These are phyloP conservation scores for Gobionotothen gibberifrons DNA, from an alignment of 2,797 vertebrate genomes.

Conservation along the genomic window DNA sequence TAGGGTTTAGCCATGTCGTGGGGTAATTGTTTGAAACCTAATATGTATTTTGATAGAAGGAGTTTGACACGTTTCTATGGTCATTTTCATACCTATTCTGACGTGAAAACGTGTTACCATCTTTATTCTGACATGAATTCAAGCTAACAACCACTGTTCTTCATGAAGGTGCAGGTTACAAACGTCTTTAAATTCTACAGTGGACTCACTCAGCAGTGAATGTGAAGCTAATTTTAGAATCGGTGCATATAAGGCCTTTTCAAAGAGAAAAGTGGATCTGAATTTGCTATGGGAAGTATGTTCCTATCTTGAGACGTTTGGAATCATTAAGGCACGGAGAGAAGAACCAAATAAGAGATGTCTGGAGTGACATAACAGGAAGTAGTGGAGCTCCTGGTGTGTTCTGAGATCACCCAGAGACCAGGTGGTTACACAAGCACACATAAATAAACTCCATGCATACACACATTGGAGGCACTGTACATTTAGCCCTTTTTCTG, in stretches of 20 bases:
- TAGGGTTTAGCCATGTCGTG: background rate
- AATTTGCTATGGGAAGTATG: background rate
- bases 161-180: background rate
- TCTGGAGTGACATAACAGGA: background rate
- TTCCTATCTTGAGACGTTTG: background rate
- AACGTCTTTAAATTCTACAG: no score
- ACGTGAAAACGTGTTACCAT: no score
- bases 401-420: background rate
- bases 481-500: background rate
- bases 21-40: background rate
- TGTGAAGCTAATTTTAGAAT: no score
- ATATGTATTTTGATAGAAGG: background rate
- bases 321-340: conserved; percentile 2
- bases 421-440: background rate
- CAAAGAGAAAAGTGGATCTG: background rate
- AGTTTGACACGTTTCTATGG: background rate
- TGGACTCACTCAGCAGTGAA: background rate
- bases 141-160: background rate
- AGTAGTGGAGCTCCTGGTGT: no score
- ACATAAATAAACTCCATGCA: background rate
- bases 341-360: background rate
- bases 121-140: no score
- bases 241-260: no score
- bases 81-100: no score
- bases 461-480: background rate